These are phyloP conservation scores for Trachurus trachurus DNA, from an alignment of 2,797 vertebrate species.

Conservation along the genomic window DNA sequence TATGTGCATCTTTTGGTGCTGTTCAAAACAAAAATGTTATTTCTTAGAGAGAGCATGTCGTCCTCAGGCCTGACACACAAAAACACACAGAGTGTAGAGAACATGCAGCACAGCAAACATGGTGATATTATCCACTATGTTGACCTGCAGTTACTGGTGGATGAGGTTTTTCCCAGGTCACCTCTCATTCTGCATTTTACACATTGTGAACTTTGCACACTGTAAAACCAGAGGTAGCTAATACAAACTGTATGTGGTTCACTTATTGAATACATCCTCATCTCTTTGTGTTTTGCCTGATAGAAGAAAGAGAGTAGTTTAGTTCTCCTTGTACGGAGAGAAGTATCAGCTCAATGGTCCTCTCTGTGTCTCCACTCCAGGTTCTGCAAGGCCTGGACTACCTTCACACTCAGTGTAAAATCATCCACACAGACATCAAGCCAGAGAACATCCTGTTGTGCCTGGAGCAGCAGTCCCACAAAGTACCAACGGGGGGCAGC, in stretches of 20 bases:
- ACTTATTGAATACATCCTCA: background rate
- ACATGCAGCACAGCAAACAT: no score
- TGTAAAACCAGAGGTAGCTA: background rate
- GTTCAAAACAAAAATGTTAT: no score
- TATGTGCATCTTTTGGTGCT: no score
- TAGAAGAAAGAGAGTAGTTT: background rate
- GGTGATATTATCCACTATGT: no score
- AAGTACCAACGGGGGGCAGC: constrained; percentile 59
- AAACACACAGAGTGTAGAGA: no score
- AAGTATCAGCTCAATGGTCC: background rate
- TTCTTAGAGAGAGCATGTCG: no score
- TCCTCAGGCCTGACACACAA: no score
- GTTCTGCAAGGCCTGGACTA: constrained; percentile 90
- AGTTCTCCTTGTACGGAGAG: background rate
- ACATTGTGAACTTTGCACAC: background rate
- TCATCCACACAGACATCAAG: constrained; percentile 92
- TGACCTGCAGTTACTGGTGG: no score
- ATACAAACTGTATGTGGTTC: background rate
- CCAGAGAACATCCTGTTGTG: constrained; percentile 90
- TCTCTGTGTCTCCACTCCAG: constrained; percentile 66
- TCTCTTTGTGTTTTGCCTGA: background rate
- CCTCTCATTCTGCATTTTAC: no score
- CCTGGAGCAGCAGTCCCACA: constrained; percentile 69
- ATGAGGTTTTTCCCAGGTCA: no score
- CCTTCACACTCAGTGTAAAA: constrained; percentile 88